These are phyloP conservation scores for Poecilia picta DNA, from an alignment of 2,797 vertebrate genomes.

Conservation along the genomic window DNA sequence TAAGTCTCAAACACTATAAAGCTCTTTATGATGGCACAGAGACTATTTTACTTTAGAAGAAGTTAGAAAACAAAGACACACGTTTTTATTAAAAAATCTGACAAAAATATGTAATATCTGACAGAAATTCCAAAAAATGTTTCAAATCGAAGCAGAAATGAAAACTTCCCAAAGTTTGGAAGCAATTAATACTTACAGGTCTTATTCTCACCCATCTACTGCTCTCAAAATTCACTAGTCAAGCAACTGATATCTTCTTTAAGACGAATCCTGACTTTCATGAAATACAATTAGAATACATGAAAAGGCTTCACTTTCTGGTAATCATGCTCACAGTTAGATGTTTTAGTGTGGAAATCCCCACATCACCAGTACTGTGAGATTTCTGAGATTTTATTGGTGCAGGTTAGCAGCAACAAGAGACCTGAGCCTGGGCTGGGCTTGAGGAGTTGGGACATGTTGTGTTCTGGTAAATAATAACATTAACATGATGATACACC, in stretches of 20 bases:
- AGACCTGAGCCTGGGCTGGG: constrained; percentile 1
- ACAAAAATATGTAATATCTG: background rate
- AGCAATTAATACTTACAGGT: background rate
- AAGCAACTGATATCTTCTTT: background rate
- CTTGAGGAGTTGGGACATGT: background rate
- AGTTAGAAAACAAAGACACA: background rate
- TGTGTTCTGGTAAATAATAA: background rate
- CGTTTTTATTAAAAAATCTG: too few species aligned
- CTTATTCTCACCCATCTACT: background rate
- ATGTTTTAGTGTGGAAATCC: constrained; percentile 55
- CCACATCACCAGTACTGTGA: constrained; percentile 12
- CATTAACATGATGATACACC: background rate
- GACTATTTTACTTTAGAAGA: background rate
- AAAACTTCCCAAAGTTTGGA: background rate
- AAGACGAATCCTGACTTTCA: constrained; percentile 18
- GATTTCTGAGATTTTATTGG: constrained; percentile 10
- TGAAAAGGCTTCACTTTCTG: background rate
- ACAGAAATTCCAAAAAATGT: background rate
- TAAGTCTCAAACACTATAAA: background rate
- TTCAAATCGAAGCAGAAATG: background rate
- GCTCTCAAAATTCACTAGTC: too few species aligned
- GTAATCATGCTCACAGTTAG: constrained; percentile 26
- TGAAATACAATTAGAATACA: constrained; percentile 20
- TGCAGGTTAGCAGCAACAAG: constrained; percentile 24
- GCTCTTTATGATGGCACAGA: background rate